A percentile compares a stretch with the other conserved stretches of the same genome.
phyloP scores from a whole-genome alignment of 2,113 vertebrate genomes.

The Terrapene triunguis region DNA sequence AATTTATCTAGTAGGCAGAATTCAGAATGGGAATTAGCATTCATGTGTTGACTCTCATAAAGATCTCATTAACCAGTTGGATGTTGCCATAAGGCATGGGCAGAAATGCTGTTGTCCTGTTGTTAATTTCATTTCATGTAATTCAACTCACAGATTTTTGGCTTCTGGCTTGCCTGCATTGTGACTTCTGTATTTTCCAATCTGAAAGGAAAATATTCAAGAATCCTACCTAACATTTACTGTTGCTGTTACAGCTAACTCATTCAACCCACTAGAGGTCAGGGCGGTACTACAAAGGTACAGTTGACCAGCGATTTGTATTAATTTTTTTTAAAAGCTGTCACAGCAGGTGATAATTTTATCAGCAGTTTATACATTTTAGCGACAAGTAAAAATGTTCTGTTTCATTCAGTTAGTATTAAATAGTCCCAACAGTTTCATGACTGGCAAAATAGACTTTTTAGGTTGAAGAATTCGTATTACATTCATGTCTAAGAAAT shows the following conservation, averaged over 20 bases:
- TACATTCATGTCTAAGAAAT: neutral
- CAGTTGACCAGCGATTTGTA: neutral
- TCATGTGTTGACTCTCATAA: slow-evolving; percentile 11
- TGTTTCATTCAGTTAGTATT: neutral
- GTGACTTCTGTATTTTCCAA: slow-evolving; percentile 16
- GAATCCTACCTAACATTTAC: neutral
- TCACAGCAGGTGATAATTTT: neutral
- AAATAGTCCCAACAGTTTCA: neutral
- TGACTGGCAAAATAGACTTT: neutral
- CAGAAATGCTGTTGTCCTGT: neutral
- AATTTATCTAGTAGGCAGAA: neutral
- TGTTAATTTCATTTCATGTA: slow-evolving; percentile 44
- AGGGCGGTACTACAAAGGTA: slow-evolving; percentile 48
- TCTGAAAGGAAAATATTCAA: neutral
- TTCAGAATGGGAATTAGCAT: neutral
- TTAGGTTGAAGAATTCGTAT: neutral
- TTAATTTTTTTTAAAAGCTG: neutral
- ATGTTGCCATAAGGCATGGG: neutral
- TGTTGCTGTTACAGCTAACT: neutral
- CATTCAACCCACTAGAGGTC: slow-evolving; percentile 68
- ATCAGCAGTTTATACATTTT: neutral
- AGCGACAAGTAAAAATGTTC: neutral
- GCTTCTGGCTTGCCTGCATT: slow-evolving; percentile 9
- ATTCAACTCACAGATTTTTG: neutral
- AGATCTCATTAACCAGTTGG: slow-evolving; percentile 26